Conservation (phyloP, 2,113 vertebrate species). For the Microcebus murinus region DNA sequence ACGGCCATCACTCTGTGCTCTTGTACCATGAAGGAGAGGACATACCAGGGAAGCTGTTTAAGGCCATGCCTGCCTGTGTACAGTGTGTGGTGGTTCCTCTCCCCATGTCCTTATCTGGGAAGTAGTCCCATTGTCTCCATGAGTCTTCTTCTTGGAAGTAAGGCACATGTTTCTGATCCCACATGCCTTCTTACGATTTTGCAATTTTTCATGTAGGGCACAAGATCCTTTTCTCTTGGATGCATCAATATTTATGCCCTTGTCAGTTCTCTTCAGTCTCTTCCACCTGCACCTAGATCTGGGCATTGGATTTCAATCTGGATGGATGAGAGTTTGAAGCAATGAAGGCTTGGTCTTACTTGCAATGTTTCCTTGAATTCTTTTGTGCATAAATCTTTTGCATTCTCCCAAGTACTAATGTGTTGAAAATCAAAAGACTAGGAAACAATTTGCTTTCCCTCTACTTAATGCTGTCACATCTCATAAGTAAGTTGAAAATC, state of each 20-base stretch:
- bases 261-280: background rate
- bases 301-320: background rate
- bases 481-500: background rate
- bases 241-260: background rate
- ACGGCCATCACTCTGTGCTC: background rate
- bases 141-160: background rate
- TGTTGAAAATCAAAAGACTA: constrained; percentile 5
- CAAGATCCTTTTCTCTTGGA: background rate
- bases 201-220: background rate
- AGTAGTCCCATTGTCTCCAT: background rate
- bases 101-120: background rate
- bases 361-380: background rate
- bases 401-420: background rate
- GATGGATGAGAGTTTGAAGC: background rate
- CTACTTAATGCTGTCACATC: background rate
- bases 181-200: background rate
- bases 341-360: background rate
- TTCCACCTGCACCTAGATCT: background rate
- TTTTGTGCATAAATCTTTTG: background rate
- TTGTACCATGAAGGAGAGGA: background rate
- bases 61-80: background rate
- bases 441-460: background rate
- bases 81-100: background rate
- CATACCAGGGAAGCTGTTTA: background rate
- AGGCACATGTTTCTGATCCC: background rate